Evolutionary conservation across 2,113 vertebrate genomes (phyloP), one percentile per base, ranked within the genome.

Genomic region (Eudyptes chrysolophus): DNA sequence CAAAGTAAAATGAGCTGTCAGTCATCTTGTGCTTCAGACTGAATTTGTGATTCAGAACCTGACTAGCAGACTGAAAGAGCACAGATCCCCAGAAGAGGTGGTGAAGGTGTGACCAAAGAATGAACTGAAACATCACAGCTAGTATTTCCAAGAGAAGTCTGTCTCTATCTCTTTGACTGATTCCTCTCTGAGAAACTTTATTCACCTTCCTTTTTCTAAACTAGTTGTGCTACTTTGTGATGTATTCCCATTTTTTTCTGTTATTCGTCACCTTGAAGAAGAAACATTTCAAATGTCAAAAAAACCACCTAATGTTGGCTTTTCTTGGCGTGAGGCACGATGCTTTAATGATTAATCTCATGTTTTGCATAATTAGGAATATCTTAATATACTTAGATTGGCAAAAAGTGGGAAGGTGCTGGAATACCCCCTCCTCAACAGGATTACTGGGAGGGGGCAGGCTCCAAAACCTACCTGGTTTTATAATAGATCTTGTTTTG

Each of bases 81-180:
- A 21, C 34, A 74, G 65, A 69, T 91, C 30, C 46, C 30, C 84
- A 34, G 83, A 79, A 90, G 92, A 81, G 61, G 34, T 65, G 51
- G 22, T n/a, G 44, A 89, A 92, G 30, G 58, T 92, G 48, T 82
- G 83, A 89, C 87, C 62, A 90, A 83, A 94, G 79, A 83, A 70
- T 88, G 92, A 93, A 52, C 40, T 84, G 89, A 88, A 95, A 69
- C 72, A 83, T 95, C 54, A 78, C 46, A 94, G 76, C 30, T 62
- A 30, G 36, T 44, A 76, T 77, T 90, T 89, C 70, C 51, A 34
- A 57, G 57, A 89, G 80, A 51, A 71, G 20, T 66, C n/a, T 82
- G 5, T 76, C n/a, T 55, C 40, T 48, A 0, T 75, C 60, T 82
- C 60, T 94, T 62, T 89, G 74, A 49, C 38, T 40, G 34, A 55